These are phyloP conservation scores for Scelioninae gen. 2 DNA, from an alignment of 2,888 invertebrate species.

Conservation along the genomic window DNA sequence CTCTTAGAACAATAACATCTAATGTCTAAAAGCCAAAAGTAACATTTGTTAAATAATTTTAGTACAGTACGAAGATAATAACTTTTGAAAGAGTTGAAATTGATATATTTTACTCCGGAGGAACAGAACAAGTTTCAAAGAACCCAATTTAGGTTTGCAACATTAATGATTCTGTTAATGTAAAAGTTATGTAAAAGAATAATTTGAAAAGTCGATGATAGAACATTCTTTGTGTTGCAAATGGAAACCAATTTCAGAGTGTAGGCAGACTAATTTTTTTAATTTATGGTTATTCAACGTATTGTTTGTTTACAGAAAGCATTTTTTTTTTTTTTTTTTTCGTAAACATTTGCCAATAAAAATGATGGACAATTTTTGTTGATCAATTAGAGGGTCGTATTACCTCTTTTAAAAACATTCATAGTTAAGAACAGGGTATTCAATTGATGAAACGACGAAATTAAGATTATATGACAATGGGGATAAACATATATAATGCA, in stretches of 20 bases:
- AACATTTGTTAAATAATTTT: conserved; percentile 43
- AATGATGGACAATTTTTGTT: neutral
- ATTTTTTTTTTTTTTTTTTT: no score
- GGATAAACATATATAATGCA: conserved; percentile 50
- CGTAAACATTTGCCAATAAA: neutral
- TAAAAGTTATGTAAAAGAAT: neutral
- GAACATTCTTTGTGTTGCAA: neutral
- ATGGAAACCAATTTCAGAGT: neutral
- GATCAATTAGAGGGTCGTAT: conserved; percentile 38
- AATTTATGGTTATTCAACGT: no score
- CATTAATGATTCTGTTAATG: neutral
- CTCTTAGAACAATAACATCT: conserved; percentile 3
- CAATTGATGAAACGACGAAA: conserved; percentile 30
- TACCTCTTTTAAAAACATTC: conserved; percentile 41
- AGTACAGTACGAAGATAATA: no score
- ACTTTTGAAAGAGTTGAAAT: no score
- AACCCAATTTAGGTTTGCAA: neutral
- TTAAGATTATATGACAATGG: conserved; percentile 53
- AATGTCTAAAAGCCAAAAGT: conserved; percentile 53
- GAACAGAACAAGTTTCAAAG: no score
- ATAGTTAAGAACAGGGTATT: conserved; percentile 35
- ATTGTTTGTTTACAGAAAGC: no score
- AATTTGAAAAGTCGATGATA: no score
- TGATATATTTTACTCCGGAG: no score
- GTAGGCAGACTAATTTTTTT: no score